phyloP scores from a whole-genome alignment of 2,888 invertebrate species.

The Masnerella sp. region DNA sequence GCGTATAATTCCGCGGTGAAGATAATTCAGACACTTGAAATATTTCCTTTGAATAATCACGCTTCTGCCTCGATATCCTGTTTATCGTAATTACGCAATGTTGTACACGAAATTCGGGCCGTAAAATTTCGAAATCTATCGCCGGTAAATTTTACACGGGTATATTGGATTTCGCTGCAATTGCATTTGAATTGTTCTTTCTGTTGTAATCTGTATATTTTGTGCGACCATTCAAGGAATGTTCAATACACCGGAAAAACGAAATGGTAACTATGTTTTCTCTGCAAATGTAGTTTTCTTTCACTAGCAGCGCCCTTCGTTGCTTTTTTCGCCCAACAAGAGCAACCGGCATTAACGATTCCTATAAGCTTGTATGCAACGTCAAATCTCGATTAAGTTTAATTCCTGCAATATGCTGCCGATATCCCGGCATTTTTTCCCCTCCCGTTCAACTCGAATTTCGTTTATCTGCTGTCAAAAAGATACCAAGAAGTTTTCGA shows the following conservation, averaged over 20 bases:
- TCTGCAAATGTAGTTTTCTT: slow-evolving; percentile 37
- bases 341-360: slow-evolving; percentile 10
- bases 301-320: slow-evolving; percentile 7
- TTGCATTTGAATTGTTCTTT: slow-evolving; percentile 41
- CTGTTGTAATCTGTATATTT: slow-evolving; percentile 39
- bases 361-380: slow-evolving; percentile 16
- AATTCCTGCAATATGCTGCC: slow-evolving; percentile 12
- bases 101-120: slow-evolving; percentile 18
- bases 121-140: slow-evolving; percentile 30
- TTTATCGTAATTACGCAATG: slow-evolving; percentile 40
- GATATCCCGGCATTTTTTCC: background rate
- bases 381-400: slow-evolving; percentile 32
- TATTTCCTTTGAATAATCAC: slow-evolving; percentile 27
- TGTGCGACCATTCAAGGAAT: slow-evolving; percentile 34
- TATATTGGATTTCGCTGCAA: slow-evolving; percentile 33
- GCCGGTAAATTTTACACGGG: slow-evolving; percentile 23
- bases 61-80: slow-evolving; percentile 17
- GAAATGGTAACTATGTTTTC: slow-evolving; percentile 37
- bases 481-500: too few species aligned
- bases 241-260: slow-evolving; percentile 41
- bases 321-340: slow-evolving; percentile 15
- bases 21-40: slow-evolving; percentile 6
- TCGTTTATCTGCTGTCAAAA: too few species aligned
- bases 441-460: background rate
- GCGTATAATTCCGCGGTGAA: slow-evolving; percentile 10